Evolutionary conservation across 2,888 invertebrate genomes (phyloP).

Genomic region (Lycaena phlaeas): DNA sequence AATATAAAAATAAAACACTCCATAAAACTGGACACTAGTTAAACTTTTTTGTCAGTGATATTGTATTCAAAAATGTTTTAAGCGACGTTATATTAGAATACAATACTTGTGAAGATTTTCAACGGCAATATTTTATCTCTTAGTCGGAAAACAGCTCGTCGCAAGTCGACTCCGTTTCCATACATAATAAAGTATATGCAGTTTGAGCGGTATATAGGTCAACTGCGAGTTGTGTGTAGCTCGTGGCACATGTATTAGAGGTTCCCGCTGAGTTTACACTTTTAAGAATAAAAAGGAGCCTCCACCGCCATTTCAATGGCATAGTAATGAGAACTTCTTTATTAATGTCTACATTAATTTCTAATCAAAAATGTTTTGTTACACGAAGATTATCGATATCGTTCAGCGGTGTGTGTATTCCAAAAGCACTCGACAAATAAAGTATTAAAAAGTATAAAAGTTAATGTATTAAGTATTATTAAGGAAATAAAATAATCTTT

Average conservation of each 20-base stretch:
- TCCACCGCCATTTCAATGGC: constrained; percentile 16
- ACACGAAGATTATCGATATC: too few relatives aligned
- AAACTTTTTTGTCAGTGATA: too few relatives aligned
- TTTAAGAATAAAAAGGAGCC: constrained; percentile 16
- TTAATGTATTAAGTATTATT: too few relatives aligned
- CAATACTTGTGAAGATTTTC: constrained; percentile 17
- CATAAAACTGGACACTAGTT: too few relatives aligned
- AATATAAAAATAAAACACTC: too few relatives aligned
- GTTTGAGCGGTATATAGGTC: constrained; percentile 22
- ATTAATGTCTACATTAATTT: constrained; percentile 14
- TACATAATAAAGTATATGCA: constrained; percentile 24
- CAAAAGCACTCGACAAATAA: too few relatives aligned
- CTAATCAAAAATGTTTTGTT: neutral
- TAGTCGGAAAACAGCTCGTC: constrained; percentile 20
- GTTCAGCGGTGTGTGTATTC: too few relatives aligned
- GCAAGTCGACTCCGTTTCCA: constrained; percentile 20
- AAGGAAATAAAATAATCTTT: too few relatives aligned
- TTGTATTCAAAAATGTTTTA: neutral
- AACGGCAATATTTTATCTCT: constrained; percentile 23
- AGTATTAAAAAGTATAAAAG: too few relatives aligned
- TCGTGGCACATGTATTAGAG: constrained; percentile 20
- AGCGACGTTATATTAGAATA: neutral
- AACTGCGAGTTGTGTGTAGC: constrained; percentile 18
- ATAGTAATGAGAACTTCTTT: constrained; percentile 17
- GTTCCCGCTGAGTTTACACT: constrained; percentile 16